Conservation (phyloP, 2,888 invertebrate species). For the Tyria jacobaeae region DNA sequence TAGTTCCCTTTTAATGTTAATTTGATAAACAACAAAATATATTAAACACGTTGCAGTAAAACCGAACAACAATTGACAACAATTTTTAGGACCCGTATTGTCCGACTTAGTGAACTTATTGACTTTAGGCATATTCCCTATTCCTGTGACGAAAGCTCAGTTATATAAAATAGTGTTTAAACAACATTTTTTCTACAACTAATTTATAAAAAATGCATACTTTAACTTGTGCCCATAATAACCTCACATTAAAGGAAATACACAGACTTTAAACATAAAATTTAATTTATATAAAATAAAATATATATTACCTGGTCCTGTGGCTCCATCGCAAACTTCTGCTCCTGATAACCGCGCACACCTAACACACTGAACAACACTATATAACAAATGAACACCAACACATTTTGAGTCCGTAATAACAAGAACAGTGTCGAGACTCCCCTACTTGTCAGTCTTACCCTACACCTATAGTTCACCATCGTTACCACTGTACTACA, state of each 20-base stretch:
- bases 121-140: no score
- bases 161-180: no score
- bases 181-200: no score
- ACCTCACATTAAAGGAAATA: neutral
- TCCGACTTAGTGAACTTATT: no score
- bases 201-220: no score
- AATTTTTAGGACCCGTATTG: no score
- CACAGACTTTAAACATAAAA: neutral
- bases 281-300: conserved; percentile 15
- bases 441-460: conserved; percentile 72
- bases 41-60: no score
- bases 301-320: conserved; percentile 88
- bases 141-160: no score
- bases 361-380: conserved; percentile 64
- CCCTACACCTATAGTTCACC: conserved; percentile 64
- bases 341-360: conserved; percentile 85
- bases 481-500: conserved; percentile 56
- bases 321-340: conserved; percentile 97
- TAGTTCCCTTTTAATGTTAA: no score
- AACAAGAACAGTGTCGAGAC: conserved; percentile 75
- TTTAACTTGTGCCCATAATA: no score
- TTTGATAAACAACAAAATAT: no score
- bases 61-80: no score
- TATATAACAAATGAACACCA: conserved; percentile 50
- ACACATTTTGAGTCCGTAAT: conserved; percentile 69